A percentile compares a stretch with the other conserved stretches of the same genome.
These are phyloP conservation scores for Notodonta dromedarius DNA, from an alignment of 2,888 invertebrate species.

Conservation along the genomic window DNA sequence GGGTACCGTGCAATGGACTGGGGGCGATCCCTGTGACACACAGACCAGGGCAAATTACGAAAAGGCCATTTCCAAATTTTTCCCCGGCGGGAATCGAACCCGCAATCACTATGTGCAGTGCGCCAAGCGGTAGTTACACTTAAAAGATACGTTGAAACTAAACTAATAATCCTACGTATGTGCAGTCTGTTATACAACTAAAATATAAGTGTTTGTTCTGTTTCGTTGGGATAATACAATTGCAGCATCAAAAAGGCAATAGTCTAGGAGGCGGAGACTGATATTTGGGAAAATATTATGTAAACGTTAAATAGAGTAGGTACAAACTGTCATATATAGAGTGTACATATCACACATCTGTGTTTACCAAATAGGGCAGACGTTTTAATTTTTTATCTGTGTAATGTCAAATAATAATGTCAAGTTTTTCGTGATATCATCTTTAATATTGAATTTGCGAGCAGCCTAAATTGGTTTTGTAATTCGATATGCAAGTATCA, in stretches of 20 bases:
- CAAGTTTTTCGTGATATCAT: neutral
- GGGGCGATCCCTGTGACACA: too few relatives aligned
- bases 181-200: neutral
- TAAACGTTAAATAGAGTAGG: too few relatives aligned
- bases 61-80: too few relatives aligned
- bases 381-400: neutral
- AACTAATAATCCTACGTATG: neutral
- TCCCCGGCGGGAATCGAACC: too few relatives aligned
- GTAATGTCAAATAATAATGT: neutral
- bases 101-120: too few relatives aligned
- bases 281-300: too few relatives aligned
- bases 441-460: neutral
- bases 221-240: constrained; percentile 5
- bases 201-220: neutral
- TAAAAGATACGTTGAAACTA: neutral
- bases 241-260: neutral
- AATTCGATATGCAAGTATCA: constrained; percentile 1
- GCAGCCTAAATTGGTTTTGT: neutral
- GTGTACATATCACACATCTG: too few relatives aligned
- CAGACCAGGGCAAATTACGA: too few relatives aligned
- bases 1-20: too few relatives aligned
- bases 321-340: too few relatives aligned
- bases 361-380: too few relatives aligned
- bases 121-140: too few relatives aligned
- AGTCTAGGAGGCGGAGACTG: neutral